phyloP scores from a whole-genome alignment of 2,888 invertebrate genomes.

The Habroteleia sp. region DNA sequence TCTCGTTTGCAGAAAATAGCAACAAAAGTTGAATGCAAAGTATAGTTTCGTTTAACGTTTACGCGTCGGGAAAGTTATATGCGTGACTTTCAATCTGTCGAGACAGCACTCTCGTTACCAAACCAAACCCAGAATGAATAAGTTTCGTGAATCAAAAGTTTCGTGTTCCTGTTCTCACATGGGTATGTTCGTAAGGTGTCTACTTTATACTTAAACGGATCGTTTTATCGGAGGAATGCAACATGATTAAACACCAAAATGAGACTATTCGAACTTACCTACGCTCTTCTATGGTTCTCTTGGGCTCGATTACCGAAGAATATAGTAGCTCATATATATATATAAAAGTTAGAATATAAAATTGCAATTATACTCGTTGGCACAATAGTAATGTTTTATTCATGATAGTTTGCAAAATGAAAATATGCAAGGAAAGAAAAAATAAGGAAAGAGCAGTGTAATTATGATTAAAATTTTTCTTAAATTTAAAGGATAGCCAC shows the following conservation, averaged over 20 bases:
- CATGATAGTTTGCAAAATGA: no score
- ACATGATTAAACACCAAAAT: constrained; percentile 65
- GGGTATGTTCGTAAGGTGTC: constrained; percentile 7
- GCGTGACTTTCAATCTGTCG: constrained; percentile 38
- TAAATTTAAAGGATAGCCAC: no score
- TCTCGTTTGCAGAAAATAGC: constrained; percentile 26
- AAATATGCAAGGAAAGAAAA: no score
- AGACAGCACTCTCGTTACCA: constrained; percentile 42
- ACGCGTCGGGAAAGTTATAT: constrained; percentile 20
- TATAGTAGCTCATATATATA: no score
- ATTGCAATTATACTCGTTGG: no score
- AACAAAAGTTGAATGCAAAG: constrained; percentile 17
- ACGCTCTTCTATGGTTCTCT: no score
- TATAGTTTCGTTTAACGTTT: constrained; percentile 26
- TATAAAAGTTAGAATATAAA: no score
- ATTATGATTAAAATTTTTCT: no score
- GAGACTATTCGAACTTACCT: constrained; percentile 66
- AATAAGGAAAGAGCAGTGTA: no score
- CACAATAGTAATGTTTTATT: no score
- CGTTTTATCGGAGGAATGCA: constrained; percentile 34
- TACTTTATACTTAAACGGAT: constrained; percentile 12
- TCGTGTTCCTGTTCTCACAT: constrained; percentile 17
- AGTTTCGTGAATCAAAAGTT: constrained; percentile 33
- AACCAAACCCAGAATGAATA: constrained; percentile 36
- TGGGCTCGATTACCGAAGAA: no score